Base-by-base conservation (phyloP, 2,113 vertebrate species). In the Atrichornis clamosus region DNA sequence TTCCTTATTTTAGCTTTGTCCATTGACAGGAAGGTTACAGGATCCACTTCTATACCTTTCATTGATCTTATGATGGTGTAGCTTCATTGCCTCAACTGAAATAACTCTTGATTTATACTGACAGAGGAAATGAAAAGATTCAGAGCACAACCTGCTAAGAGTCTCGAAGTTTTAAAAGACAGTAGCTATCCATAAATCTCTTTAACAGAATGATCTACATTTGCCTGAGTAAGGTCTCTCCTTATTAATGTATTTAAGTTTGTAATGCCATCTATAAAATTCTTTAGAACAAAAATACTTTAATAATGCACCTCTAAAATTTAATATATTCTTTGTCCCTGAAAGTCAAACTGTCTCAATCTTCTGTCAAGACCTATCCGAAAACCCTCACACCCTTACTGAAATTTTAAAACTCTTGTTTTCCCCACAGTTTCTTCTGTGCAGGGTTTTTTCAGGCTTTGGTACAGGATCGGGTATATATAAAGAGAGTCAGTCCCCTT, bases 1-100 rank as follows among this genome's bases (percentile, higher is more conserved):
- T 53, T 76, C 28, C 46, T 70, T 93, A 58, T 81, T 83, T 89
- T 87, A 80, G 32, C 17, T 49, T 46, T 37, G 84, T 80, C 58
- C 39, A 53, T n/a, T 87, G 63, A 63, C n/a, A 95, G 16, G 11
- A 95, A 84, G n/a, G 52, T 77, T 72, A 89, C 17, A 89, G 60
- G 59, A 92, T 23, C 15, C 15, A 68, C 23, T 91, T 75, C 37
- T 63, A 22, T 41, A 81, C 16, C 12, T 68, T 90, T 92, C 65
- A 79, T 75, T 0, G 0, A 30, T 56, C 11, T 83, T 64, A n/a
- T 9, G 21, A 60, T 20, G 11, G 41, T 44, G 21, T 53, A 76
- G 35, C 62, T 90, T 84, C 69, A 59, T 42, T 84, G 49, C 39
- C 46, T 90, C 56, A 65, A 42, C 28, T 73, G 64, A 79, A 77